A percentile compares a stretch with the other conserved stretches of the same genome.
Evolutionary conservation across 2,797 vertebrate species (phyloP).

Genomic region (Holocentrus rufus): DNA sequence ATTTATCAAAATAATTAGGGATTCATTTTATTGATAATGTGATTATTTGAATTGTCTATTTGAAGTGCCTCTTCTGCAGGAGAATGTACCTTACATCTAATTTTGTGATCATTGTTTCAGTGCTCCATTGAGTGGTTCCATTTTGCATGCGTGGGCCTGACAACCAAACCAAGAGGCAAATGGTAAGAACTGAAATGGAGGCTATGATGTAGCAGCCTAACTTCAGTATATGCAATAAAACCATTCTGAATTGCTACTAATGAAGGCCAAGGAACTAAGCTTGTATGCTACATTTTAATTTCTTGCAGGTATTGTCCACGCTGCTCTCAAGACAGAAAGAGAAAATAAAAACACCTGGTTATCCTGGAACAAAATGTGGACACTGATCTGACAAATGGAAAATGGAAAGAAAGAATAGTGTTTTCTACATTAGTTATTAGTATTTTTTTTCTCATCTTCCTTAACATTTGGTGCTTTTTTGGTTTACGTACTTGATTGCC

Average conservation of each 20-base stretch:
- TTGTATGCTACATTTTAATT: conserved; percentile 5
- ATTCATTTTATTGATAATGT: conserved; percentile 4
- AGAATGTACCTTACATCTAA: conserved; percentile 5
- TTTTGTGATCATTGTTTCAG: conserved; percentile 71
- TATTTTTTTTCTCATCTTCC: conserved; percentile 72
- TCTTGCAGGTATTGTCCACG: conserved; percentile 82
- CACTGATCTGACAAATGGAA: conserved; percentile 45
- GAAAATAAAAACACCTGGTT: conserved; percentile 72
- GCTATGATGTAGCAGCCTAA: neutral
- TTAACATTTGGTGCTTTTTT: conserved; percentile 81
- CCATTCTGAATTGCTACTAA: neutral
- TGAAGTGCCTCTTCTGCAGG: conserved; percentile 13
- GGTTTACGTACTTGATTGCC: conserved; percentile 71
- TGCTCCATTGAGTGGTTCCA: conserved; percentile 99
- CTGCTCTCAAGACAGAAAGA: conserved; percentile 84
- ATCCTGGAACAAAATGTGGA: conserved; percentile 56
- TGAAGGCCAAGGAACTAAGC: neutral
- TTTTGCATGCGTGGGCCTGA: conserved; percentile 97
- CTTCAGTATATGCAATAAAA: neutral
- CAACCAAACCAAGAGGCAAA: conserved; percentile 98
- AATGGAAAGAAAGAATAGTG: conserved; percentile 65
- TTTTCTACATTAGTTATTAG: conserved; percentile 73
- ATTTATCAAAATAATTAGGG: neutral
- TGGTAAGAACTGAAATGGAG: conserved; percentile 83
- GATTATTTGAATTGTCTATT: conserved; percentile 21